Evolutionary conservation across 2,113 vertebrate species (phyloP), one percentile per base, ranked within the genome.

Genomic region (Laticauda colubrina): DNA sequence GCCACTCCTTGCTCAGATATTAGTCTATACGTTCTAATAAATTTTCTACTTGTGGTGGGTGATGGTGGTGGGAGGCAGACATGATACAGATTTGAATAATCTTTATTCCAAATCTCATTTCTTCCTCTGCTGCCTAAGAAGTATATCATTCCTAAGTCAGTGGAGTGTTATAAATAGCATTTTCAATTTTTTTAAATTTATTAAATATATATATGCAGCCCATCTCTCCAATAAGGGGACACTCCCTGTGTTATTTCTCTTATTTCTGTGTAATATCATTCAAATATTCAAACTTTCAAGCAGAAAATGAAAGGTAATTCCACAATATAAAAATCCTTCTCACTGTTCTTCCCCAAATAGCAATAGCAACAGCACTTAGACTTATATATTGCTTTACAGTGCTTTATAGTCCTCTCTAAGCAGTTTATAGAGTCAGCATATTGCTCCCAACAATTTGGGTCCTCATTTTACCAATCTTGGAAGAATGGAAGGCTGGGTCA

Each of bases 291-390:
- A n/a, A 64, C 15, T n/a, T 69, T 11, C 26, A 51, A 3, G 12
- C 43, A 90, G 45, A 90, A 69, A 48, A 29, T 51, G 34, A 85
- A 91, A 56, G 10, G 15, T 81, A 24, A 56, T 29, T 39, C 69
- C 34, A 43, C 43, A 5, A 26, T 18, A 24, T 85, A 45, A n/a
- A 96, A 95, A 94, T 94, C 93, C 91, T 94, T 95, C 89, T 90
- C 92, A 93, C 93, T 26, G 14, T 56, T 92, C 92, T 21, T 26
- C 89, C 9, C 91, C 95, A 96, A 94, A 95, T 89, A 93, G 48
- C 48, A 51, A 51, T 51, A 51, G 48, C 48, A 51, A 51, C 9
- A 51, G 48, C 48, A 51, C 48, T 51, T 9, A 51, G 48, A 51
- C 48, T 51, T 51, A 51, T 51, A 51, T 51, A 51, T 8, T 51